Base-by-base conservation (phyloP, 2,113 vertebrate genomes). In the Sardina pilchardus region DNA sequence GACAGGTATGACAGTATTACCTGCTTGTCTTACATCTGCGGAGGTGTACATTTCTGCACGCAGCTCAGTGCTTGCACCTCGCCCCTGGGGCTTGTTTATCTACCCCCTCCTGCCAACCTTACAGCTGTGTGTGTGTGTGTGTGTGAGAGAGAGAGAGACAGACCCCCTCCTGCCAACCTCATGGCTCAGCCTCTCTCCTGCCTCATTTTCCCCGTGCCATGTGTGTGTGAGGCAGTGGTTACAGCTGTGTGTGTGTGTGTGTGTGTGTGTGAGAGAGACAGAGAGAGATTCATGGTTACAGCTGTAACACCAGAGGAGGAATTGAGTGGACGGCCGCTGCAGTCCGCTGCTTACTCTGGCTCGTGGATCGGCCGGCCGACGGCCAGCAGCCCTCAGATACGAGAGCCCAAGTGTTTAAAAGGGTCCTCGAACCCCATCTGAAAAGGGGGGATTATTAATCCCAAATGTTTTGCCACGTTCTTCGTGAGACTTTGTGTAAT, bases 401-500 rank as follows among this genome's bases (percentile, higher is more conserved):
- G 19, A 59, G 53, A 21, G 53, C 53, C 19, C 53, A 59, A 24
- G 24, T 59, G 53, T 59, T 59, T 24, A 59, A 59, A 4, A 19
- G 24, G 21, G 53, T 24, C 53, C 53, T 59, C 53, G 24, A 59
- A 42, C 24, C 53, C 7, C 53, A 59, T 59, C 53, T 59, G 53
- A 59, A 59, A 21, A 21, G 53, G 85, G 82, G 36, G 91, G n/a
- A n/a, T n/a, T n/a, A 90, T 88, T 83, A 87, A 89, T 89, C 86
- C 88, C 86, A 90, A 92, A 89, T 90, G 86, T 85, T 86, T 87
- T 87, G 88, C 87, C 87, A 92, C 81, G 86, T 87, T 92, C 63
- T 82, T 90, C 30, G 82, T 78, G 85, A 90, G 81, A 75, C 53
- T 92, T 87, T 89, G 81, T 75, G 42, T 87, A 89, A 89, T 89